Conservation (phyloP, 2,888 invertebrate genomes). For the Agapostemon virescens region DNA sequence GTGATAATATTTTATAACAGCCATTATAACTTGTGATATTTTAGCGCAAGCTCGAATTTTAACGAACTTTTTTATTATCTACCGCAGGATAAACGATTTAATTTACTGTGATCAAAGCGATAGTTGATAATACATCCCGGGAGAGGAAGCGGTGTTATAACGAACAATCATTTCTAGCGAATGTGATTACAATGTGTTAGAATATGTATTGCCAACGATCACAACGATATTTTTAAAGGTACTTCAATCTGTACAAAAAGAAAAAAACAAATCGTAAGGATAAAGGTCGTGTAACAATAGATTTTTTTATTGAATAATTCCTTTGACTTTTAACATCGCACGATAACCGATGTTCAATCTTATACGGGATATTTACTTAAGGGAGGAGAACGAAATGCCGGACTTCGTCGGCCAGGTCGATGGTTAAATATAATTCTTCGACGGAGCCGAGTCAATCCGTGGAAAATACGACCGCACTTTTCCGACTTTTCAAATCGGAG, state of each 20-base stretch:
- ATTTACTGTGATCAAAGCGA: slow-evolving; percentile 44
- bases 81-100: slow-evolving; percentile 22
- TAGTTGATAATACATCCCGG: slow-evolving; percentile 11
- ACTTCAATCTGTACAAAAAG: slow-evolving; percentile 4
- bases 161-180: slow-evolving; percentile 9
- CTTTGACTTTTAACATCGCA: not conserved
- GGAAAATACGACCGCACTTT: not conserved
- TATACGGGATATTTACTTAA: not conserved
- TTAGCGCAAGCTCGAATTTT: slow-evolving; percentile 32
- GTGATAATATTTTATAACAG: slow-evolving; percentile 55
- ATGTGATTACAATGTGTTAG: slow-evolving; percentile 3
- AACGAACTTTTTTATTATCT: slow-evolving; percentile 30
- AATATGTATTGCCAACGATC: not conserved
- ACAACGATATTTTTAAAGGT: not conserved
- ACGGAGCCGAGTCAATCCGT: not conserved
- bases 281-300: not conserved
- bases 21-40: slow-evolving; percentile 57
- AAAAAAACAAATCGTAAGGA: not conserved
- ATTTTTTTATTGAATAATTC: not conserved
- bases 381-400: not conserved
- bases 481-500: not conserved
- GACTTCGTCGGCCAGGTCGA: slow-evolving; percentile 17
- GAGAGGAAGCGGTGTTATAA: not conserved
- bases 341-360: not conserved
- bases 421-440: slow-evolving; percentile 4